These are phyloP conservation scores for Microcebus murinus DNA, from an alignment of 2,113 vertebrate genomes.

Conservation along the genomic window DNA sequence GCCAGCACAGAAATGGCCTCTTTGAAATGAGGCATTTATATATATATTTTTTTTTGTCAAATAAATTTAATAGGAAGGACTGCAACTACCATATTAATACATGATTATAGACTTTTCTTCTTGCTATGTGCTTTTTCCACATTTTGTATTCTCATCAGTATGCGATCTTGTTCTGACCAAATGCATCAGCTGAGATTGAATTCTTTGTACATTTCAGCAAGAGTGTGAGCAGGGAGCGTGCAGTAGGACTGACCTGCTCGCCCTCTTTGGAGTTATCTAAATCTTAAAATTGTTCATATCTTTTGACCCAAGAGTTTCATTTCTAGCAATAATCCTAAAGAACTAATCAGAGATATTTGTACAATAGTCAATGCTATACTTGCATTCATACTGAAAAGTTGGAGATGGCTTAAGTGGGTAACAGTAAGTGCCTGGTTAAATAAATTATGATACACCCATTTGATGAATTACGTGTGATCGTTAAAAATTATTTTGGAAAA, in stretches of 20 bases:
- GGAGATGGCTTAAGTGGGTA: background rate
- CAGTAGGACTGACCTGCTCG: too few relatives aligned
- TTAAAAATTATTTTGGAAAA: background rate
- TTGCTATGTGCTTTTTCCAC: background rate
- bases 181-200: background rate
- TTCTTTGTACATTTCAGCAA: background rate
- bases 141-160: background rate
- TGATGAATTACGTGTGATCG: background rate
- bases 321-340: background rate
- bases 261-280: background rate
- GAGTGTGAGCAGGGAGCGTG: background rate
- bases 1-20: background rate
- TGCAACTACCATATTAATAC: background rate
- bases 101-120: background rate
- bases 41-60: background rate
- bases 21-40: background rate
- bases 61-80: background rate
- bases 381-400: background rate
- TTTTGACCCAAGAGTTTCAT: background rate
- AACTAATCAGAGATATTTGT: background rate
- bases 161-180: background rate
- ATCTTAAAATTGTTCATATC: background rate
- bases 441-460: background rate
- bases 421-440: background rate
- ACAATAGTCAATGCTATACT: background rate